Conservation (phyloP, 1,140 invertebrate genomes). For the Panagrolaimus sp. region DNA sequence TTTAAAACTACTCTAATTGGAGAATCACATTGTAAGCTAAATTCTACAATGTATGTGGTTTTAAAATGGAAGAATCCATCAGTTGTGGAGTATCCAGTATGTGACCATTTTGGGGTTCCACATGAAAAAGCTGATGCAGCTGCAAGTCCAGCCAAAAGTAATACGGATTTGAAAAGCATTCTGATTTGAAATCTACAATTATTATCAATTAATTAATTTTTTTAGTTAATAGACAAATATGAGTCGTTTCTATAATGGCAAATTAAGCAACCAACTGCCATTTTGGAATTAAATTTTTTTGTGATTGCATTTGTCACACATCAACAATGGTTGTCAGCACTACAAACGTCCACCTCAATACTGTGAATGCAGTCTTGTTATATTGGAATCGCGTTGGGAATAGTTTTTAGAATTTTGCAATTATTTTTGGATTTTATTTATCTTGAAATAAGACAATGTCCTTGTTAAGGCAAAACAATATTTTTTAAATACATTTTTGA, state of each 20-base stretch:
- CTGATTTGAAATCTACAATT: background rate
- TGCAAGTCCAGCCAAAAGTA: background rate
- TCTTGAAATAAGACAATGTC: background rate
- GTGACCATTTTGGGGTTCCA: conserved; percentile 60
- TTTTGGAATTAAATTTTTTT: background rate
- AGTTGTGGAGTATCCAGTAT: conserved; percentile 61
- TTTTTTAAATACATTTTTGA: no score
- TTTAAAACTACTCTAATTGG: conserved; percentile 1
- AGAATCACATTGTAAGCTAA: conserved; percentile 57
- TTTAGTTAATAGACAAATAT: no score
- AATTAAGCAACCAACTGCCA: background rate
- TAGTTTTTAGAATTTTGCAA: background rate
- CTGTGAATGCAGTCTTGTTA: conserved; percentile 7
- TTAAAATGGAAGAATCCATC: conserved; percentile 62
- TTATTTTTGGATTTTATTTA: background rate
- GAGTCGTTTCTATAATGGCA: background rate
- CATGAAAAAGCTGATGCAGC: conserved; percentile 45
- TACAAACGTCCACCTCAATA: background rate
- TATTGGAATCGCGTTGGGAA: background rate
- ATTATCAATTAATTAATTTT: background rate
- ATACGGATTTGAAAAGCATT: background rate
- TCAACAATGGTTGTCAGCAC: conserved; percentile 2
- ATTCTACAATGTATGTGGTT: conserved; percentile 62
- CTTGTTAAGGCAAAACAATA: no score
- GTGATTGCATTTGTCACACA: background rate